phyloP scores from a whole-genome alignment of 92 coral and sea anemone genomes.

The Phenganax stokvisi region DNA sequence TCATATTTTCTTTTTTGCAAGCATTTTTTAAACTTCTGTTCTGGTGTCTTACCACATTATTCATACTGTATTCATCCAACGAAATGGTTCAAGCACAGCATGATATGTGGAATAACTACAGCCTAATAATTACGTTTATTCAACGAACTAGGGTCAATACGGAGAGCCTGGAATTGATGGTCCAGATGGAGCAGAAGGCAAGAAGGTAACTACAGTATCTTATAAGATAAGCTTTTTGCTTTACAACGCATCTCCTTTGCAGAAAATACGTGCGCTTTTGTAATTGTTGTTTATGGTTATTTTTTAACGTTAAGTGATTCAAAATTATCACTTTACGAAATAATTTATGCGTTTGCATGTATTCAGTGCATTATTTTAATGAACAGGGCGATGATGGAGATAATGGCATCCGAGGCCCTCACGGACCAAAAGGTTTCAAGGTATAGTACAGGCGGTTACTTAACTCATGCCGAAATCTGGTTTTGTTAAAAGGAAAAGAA shows the following conservation, averaged over 20 bases:
- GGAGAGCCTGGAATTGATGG: constrained; percentile 34
- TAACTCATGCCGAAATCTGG: neutral
- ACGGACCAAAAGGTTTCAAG: constrained; percentile 26
- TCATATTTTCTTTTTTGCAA: too few relatives aligned
- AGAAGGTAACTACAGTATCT: constrained; percentile 1
- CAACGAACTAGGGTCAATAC: constrained; percentile 13
- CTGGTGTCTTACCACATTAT: too few relatives aligned
- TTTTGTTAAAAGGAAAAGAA: neutral
- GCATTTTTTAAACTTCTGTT: too few relatives aligned
- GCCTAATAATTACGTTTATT: neutral
- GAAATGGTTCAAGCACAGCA: neutral
- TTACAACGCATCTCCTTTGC: neutral
- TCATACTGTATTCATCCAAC: too few relatives aligned
- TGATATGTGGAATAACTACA: neutral
- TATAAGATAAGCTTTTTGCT: neutral
- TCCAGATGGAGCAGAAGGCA: constrained; percentile 19
- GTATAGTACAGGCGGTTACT: neutral
- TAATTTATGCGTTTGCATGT: neutral
- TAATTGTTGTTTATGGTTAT: too few relatives aligned
- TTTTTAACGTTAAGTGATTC: too few relatives aligned
- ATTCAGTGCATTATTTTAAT: neutral
- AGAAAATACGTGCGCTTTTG: too few relatives aligned
- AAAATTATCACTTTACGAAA: too few relatives aligned
- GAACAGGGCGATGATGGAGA: constrained; percentile 17
- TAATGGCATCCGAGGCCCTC: constrained; percentile 2